Evolutionary conservation across 2,888 invertebrate species (phyloP), one percentile per base, ranked within the genome.

Genomic region (Psococerastis gibbosa): DNA sequence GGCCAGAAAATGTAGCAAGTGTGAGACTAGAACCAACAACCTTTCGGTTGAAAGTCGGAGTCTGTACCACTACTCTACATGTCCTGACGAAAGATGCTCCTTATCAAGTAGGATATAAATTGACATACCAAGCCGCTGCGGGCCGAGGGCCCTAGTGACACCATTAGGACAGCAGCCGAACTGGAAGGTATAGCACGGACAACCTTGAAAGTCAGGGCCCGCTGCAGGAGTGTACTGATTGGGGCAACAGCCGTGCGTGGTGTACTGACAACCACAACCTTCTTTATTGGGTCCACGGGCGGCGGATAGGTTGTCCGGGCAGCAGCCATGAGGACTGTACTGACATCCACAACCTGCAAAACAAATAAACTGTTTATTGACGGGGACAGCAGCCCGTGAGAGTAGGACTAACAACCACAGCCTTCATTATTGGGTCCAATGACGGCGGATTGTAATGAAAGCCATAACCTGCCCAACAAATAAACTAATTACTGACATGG

Each of bases 111-210:
- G n/a, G n/a, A n/a, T n/a, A n/a, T n/a, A n/a, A n/a, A n/a, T 27
- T 27, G 17, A 18, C 22, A 43, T 57, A 68, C 71, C 78, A 62
- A 75, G 73, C 51, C 68, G 64, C 48, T 70, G 70, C 2, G 75
- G 71, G 47, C 92, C 91, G 56, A 70, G 72, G 3, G 88, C 83
- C 43, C 69, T 60, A 0, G 76, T 76, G 47, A 77, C 61, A 1
- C 88, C 88, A 62, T 91, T 87, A 0, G 79, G 73, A 55, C 92
- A 92, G 56, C 92, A 92, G 2, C 91, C 89, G 57, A 85, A 88
- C 57, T 88, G 84, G 65, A 75, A 81, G 0, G 87, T 81, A 55
- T 78, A 71, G 56, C 88, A 88, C 1, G 71, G 68, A 56, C 94
- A 95, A 9, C 91, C 94, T 52, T 78, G 72, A 54, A 68, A 77